Evolutionary conservation across 1,140 invertebrate genomes (phyloP).

Genomic region (Platorchestia sp.): DNA sequence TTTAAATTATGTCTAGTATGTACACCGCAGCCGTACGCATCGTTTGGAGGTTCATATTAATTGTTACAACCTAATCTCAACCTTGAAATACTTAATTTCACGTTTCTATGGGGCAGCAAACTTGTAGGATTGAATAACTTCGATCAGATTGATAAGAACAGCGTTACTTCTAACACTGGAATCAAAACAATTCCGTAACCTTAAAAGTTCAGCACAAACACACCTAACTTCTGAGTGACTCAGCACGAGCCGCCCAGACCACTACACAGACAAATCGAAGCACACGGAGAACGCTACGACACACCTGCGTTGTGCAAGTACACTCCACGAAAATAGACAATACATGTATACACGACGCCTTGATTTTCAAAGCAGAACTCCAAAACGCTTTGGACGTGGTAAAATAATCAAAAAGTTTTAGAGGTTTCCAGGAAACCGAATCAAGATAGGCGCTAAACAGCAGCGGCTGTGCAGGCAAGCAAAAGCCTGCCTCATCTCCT

Average conservation of each 20-base stretch:
- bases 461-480: neutral
- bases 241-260: no score
- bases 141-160: neutral
- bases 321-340: neutral
- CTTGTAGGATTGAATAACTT: neutral
- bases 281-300: no score
- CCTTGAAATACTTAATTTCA: neutral
- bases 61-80: neutral
- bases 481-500: slow-evolving; percentile 15
- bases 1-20: neutral
- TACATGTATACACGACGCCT: neutral
- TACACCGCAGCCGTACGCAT: neutral
- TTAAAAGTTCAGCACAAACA: neutral
- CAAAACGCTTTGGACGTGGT: neutral
- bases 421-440: neutral
- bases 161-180: neutral
- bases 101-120: neutral
- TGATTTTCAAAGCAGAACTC: neutral
- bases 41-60: neutral
- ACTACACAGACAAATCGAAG: neutral
- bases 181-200: neutral
- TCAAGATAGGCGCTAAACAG: neutral
- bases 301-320: no score
- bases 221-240: neutral
- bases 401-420: neutral